Base-by-base conservation (phyloP, 2,113 vertebrate species). In the Montifringilla adamsi region DNA sequence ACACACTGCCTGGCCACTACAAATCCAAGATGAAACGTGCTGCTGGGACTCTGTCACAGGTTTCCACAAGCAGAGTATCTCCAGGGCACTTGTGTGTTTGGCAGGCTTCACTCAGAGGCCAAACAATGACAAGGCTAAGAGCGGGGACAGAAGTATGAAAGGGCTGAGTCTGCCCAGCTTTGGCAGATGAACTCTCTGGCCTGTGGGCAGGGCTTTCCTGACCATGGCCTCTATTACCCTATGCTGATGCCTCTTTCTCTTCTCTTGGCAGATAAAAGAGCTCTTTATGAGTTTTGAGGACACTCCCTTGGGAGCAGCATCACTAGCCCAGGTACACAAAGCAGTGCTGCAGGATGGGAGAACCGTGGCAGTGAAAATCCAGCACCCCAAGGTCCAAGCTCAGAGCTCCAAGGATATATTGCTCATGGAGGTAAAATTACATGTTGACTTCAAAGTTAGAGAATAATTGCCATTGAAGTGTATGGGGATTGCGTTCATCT, bases 251-350 rank as follows among this genome's bases (percentile, higher is more conserved):
- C 64, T 96, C 30, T 96, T 90, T 97, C 50, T 77, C 4, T 81
- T 96, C 92, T 94, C 21, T 49, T 4, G 62, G 39, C 98, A 99
- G 99, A 97, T 99, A 82, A 97, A 98, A 22, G 98, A 99, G 69
- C 97, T 99, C 89, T 99, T 99, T 27, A 8, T 96, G 62, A 99
- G 98, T 89, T 99, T 99, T 94, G 99, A 99, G 15, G 98, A 99
- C 93, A 97, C 97, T 31, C 99, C 99, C 23, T 96, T 99, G 87
- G 99, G 99, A 66, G 98, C 99, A 5, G 99, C 99, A 13, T 99
- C 99, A 1, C 98, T 99, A 94, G 99, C 99, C n/a, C 99, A 99
- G 98, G 99, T 99, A 81, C 99, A 99, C 96, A 99, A 98, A 95
- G 99, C 99, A 1, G 98, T 99, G 90, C 97, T 99, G 75, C 98